Evolutionary conservation across 30 jellyfish, hydroid and myxozoan species (phyloP).

Genomic region (Catostylus mosaicus): DNA sequence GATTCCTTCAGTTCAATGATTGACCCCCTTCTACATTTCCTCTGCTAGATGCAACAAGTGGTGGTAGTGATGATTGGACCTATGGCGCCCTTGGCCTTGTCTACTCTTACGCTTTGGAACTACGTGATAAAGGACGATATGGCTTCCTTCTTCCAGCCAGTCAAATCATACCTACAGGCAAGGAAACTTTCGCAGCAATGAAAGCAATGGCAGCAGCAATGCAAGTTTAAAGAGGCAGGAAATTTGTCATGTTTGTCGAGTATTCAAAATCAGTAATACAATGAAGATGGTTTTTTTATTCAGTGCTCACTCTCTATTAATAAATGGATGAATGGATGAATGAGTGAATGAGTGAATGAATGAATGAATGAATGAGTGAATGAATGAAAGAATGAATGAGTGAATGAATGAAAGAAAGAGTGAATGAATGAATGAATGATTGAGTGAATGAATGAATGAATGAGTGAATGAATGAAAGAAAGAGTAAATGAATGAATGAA

Average conservation of each 20-base stretch:
- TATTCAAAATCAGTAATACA: neutral
- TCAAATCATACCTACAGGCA: slow-evolving; percentile 84
- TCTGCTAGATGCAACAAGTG: slow-evolving; percentile 80
- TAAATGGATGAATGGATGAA: too few species aligned
- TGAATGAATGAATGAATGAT: too few species aligned
- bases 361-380: too few species aligned
- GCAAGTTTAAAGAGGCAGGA: slow-evolving; percentile 38
- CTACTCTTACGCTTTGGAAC: slow-evolving; percentile 86
- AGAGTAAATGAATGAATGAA: neutral
- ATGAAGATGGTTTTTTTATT: neutral
- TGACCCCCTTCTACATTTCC: neutral
- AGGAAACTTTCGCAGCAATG: slow-evolving; percentile 82
- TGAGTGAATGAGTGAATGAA: too few species aligned
- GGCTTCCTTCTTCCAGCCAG: slow-evolving; percentile 95
- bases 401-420: too few species aligned
- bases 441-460: neutral
- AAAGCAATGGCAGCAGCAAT: slow-evolving; percentile 80
- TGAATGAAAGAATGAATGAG: too few species aligned
- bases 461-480: neutral
- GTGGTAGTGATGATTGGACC: slow-evolving; percentile 93
- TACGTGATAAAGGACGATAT: slow-evolving; percentile 87
- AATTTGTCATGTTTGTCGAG: neutral
- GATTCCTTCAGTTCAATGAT: neutral
- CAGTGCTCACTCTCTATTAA: neutral
- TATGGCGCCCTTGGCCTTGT: slow-evolving; percentile 81